Conservation (phyloP, 2,888 invertebrate genomes). For the Aphidius colemani region DNA sequence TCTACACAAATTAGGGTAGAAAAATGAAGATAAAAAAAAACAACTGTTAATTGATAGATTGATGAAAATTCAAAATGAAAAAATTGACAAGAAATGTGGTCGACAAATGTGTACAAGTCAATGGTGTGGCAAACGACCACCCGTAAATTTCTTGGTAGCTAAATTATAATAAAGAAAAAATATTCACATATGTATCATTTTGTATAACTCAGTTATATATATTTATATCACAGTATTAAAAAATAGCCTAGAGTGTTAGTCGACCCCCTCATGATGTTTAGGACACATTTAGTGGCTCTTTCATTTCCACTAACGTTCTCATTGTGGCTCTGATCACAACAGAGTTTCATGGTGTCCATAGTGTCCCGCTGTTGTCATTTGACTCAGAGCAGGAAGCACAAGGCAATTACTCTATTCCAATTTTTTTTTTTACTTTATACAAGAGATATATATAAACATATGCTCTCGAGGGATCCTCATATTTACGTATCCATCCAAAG, state of each 20-base stretch:
- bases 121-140: conserved; percentile 42
- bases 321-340: conserved; percentile 53
- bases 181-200: conserved; percentile 8
- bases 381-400: conserved; percentile 33
- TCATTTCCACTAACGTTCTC: conserved; percentile 36
- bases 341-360: conserved; percentile 44
- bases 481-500: background rate
- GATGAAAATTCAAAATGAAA: background rate
- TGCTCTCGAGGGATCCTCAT: conserved; percentile 14
- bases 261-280: conserved; percentile 20
- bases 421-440: conserved; percentile 6
- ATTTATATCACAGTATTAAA: conserved; percentile 1
- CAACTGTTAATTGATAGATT: background rate
- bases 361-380: conserved; percentile 25
- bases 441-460: conserved; percentile 6
- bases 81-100: conserved; percentile 10
- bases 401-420: conserved; percentile 27
- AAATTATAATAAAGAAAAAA: conserved; percentile 5
- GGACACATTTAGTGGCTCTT: conserved; percentile 31
- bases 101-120: conserved; percentile 26
- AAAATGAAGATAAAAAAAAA: conserved; percentile 12
- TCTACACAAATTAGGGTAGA: background rate
- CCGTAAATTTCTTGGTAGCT: conserved; percentile 20
- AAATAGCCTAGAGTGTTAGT: conserved; percentile 10
- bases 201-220: conserved; percentile 7